Conservation (phyloP, 2,888 invertebrate genomes). For the Drosophila mulleri region DNA sequence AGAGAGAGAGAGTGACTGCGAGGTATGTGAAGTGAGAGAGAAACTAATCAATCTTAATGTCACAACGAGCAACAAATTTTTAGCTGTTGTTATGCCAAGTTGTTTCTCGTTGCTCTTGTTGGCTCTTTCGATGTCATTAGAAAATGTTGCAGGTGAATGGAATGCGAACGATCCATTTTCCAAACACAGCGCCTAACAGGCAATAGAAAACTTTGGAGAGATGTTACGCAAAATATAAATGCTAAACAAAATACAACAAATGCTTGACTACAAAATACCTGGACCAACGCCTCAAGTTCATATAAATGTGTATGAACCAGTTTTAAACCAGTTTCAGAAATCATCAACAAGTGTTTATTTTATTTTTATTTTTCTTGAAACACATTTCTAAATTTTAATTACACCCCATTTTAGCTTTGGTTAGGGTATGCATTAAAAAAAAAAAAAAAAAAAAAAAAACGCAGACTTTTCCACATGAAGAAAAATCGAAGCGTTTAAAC, state of each 20-base stretch:
- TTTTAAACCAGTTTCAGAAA: no score
- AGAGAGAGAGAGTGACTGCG: not conserved
- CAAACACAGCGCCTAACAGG: conserved; percentile 19
- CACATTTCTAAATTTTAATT: not conserved
- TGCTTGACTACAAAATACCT: conserved; percentile 1
- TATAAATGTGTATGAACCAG: not conserved
- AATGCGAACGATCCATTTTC: conserved; percentile 72
- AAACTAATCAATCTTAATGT: conserved; percentile 78
- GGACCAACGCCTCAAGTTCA: not conserved
- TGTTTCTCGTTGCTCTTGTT: conserved; percentile 41
- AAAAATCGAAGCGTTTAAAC: conserved; percentile 65
- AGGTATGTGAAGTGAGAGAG: conserved; percentile 24
- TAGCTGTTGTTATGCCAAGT: conserved; percentile 50
- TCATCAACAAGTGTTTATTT: no score
- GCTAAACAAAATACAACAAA: conserved; percentile 3
- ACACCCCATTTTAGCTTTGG: not conserved
- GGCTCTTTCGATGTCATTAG: conserved; percentile 70
- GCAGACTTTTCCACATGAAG: conserved; percentile 33
- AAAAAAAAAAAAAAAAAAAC: conserved; percentile 31
- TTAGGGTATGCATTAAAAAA: not conserved
- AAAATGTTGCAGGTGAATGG: conserved; percentile 77
- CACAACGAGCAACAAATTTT: conserved; percentile 70
- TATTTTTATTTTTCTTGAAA: no score
- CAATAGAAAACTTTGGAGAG: conserved; percentile 45
- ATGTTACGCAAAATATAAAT: conserved; percentile 25